Percentiles rank a stretch among this genome's conserved stretches.
These are phyloP conservation scores for Schlechtendalia chinensis DNA, from an alignment of 1,140 invertebrate species.

Conservation along the genomic window DNA sequence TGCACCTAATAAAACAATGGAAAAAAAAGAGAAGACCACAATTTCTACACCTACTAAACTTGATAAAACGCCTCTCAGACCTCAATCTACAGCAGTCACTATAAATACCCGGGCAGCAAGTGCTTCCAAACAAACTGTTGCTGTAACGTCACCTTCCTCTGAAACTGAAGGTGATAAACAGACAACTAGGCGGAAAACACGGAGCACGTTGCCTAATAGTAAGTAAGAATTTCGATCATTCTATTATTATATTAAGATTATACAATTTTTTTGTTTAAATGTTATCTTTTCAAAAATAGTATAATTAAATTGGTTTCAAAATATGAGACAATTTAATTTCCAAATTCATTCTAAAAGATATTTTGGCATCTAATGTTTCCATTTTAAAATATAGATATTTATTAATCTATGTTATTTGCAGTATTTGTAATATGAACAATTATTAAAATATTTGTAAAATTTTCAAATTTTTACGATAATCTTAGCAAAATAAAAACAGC, in stretches of 20 bases:
- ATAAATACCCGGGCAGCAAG: constrained; percentile 38
- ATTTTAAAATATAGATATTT: too few relatives aligned
- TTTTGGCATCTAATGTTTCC: too few relatives aligned
- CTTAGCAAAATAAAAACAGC: too few relatives aligned
- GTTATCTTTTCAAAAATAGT: too few relatives aligned
- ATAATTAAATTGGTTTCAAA: too few relatives aligned
- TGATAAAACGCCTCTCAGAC: constrained; percentile 43
- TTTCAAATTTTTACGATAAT: too few relatives aligned
- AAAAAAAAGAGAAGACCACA: constrained; percentile 33
- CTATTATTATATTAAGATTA: neutral
- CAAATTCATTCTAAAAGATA: too few relatives aligned
- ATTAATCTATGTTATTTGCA: too few relatives aligned
- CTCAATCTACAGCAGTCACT: constrained; percentile 34
- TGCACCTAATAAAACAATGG: constrained; percentile 42
- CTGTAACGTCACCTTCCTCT: constrained; percentile 23
- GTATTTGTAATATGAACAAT: too few relatives aligned
- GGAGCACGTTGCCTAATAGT: constrained; percentile 48
- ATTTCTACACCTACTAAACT: constrained; percentile 36
- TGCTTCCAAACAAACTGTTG: constrained; percentile 42
- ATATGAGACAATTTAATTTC: too few relatives aligned
- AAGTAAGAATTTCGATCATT: constrained; percentile 33
- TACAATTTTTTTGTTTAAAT: neutral
- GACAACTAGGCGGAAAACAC: constrained; percentile 34
- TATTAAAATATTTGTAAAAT: too few relatives aligned
- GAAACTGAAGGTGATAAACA: constrained; percentile 41